Base-by-base conservation (phyloP, 2,888 invertebrate genomes). In the Calameuta filiformis region DNA sequence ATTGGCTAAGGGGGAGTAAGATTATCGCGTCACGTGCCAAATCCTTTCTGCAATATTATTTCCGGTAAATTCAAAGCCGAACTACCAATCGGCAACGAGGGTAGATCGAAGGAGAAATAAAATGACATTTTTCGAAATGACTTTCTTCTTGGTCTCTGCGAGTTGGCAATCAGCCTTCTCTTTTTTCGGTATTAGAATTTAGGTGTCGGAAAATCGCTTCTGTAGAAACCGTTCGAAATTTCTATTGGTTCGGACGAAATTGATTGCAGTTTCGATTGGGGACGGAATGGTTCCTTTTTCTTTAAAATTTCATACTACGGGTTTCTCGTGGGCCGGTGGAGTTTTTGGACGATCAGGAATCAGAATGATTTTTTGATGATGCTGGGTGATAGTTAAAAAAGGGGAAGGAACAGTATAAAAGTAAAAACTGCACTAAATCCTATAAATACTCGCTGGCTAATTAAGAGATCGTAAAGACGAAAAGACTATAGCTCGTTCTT, bases 51-150 rank as follows among this genome's bases (percentile, higher is more conserved):
- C 81, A 81, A 85, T 83, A 86, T 84, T 85, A 87, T 83, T 85
- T 85, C 83, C 82, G 84, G 81, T 75, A 84, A 85, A 85, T 86
- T 83, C 81, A 81, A 83, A 79, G 81, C 82, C 81, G 83, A 83
- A 81, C 81, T 56, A 6, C 9, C 0, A 23, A 56, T 23, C 9
- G 56, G 56, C 23, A 56, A 23, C 2, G 9, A 56, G 23, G 23
- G 56, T 56, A 56, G 9, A 23, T 56, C 23, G 56, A 56, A 56
- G 0, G 56, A 23, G 23, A 15, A 56, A 56, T 9, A 56, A 56
- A 56, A 23, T 56, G 15, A 56, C 56, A 23, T 56, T 56, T 56
- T 56, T 56, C 1, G 56, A 56, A 56, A 56, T 56, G 6, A 56
- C 56, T 9, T 9, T 56, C 40, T 40, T 23, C 40, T 23, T 40